Evolutionary conservation across 2,888 invertebrate species (phyloP), one percentile per base, ranked within the genome.

Genomic region (Spisula subtruncata): DNA sequence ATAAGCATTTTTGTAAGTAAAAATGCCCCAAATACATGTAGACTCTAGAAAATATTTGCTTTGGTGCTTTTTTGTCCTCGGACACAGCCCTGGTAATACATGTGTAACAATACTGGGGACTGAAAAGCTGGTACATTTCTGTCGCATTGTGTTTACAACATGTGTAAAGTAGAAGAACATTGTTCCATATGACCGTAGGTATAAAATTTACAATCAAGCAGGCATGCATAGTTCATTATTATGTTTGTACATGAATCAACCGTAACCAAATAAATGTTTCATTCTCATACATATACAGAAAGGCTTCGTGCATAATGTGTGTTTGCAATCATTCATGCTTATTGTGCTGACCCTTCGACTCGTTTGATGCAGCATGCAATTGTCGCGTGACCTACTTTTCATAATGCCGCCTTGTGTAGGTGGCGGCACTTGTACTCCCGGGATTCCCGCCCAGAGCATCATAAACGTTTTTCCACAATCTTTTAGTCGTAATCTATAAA

Each of bases 381-480:
- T 81, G 87, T 86, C 81, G 35, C 54, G n/a, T 56, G 48, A 92
- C 92, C 87, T 96, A 98, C 98, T 98, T 98, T 97, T 98, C 98
- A 95, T 98, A 98, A 96, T 98, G 98, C 88, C 98, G 97, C 92
- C 98, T 96, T 0, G 98, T 98, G 92, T 98, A 97, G 0, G 98
- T 98, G 71, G 98, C 98, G 93, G 98, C 98, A 96, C 98, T 98
- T 14, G 98, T 98, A 93, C 98, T 98, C 83, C 97, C 97, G 35
- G 98, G 97, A 95, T 98, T 97, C 12, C 98, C 98, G 66, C 98
- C 98, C 94, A 98, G 97, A 90, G 98, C 98, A 85, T 98, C 98
- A 95, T 98, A 98, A 91, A 98, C 97, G 0, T 97, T 97, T 93
- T 98, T 98, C 98, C 98, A 98, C 92, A 98, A 97, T 87, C 98